Conservation (phyloP, 2,113 vertebrate genomes). For the Columba livia region DNA sequence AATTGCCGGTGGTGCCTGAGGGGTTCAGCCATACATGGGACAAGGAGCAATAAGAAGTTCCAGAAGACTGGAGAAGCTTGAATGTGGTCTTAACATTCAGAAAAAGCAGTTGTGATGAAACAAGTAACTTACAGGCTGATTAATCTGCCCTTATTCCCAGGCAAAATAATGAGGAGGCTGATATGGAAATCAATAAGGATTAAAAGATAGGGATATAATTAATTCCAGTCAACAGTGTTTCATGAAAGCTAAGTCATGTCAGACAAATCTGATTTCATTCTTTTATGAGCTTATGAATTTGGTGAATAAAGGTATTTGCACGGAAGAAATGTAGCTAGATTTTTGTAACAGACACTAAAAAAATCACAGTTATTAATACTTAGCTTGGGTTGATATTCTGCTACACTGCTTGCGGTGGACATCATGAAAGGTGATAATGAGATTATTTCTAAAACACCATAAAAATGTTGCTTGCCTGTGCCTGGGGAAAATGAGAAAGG, state of each 20-base stretch:
- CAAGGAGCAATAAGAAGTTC: background rate
- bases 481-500: background rate
- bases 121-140: background rate
- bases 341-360: background rate
- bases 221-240: background rate
- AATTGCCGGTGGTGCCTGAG: too few relatives aligned
- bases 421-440: background rate
- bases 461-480: background rate
- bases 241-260: background rate
- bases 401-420: background rate
- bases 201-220: conserved; percentile 26
- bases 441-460: background rate
- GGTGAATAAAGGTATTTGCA: background rate
- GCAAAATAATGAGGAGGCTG: conserved; percentile 2
- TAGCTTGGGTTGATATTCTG: background rate
- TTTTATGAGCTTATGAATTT: background rate
- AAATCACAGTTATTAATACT: background rate
- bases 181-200: conserved; percentile 22
- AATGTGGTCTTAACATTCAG: background rate
- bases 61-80: background rate
- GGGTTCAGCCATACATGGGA: too few relatives aligned
- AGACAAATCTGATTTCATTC: conserved; percentile 31
- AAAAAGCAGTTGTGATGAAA: background rate
- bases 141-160: background rate
- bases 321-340: background rate